Evolutionary conservation across 2,113 vertebrate species (phyloP).

Genomic region (Gallinago undulata): DNA sequence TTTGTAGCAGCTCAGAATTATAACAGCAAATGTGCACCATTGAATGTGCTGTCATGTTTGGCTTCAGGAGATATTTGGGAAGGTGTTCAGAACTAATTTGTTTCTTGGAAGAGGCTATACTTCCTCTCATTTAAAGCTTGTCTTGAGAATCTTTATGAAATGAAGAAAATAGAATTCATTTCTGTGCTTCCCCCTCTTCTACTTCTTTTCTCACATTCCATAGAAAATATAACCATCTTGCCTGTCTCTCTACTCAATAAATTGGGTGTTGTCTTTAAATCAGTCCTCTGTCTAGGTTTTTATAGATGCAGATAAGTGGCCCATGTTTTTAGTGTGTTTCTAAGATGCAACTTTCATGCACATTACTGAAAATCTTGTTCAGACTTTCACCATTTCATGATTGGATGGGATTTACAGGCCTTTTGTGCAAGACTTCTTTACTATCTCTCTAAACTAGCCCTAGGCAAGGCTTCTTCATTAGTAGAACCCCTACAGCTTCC

Average conservation of each 20-base stretch:
- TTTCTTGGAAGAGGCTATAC: not conserved
- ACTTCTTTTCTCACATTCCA: not conserved
- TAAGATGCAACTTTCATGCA: not conserved
- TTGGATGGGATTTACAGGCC: not conserved
- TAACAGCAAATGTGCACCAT: not conserved
- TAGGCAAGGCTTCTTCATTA: not conserved
- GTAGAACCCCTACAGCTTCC: not conserved
- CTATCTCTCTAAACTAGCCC: not conserved
- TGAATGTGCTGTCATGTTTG: not conserved
- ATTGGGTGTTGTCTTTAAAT: not conserved
- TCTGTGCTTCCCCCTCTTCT: not conserved
- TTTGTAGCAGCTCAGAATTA: not conserved
- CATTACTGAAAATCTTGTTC: not conserved
- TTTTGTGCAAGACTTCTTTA: not conserved
- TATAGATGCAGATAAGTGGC: not conserved
- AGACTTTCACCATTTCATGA: not conserved
- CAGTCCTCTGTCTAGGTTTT: not conserved
- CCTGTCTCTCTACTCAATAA: not conserved
- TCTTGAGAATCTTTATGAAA: conserved; percentile 27
- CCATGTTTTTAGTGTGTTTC: not conserved
- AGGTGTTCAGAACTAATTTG: conserved; percentile 9
- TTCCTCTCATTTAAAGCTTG: conserved; percentile 2
- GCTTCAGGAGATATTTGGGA: conserved; percentile 13
- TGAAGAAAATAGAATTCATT: not conserved
- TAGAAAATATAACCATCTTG: not conserved